A percentile compares a stretch with the other conserved stretches of the same genome.
Conservation (phyloP, 2,113 vertebrate genomes). For the Regulus satrapa region DNA sequence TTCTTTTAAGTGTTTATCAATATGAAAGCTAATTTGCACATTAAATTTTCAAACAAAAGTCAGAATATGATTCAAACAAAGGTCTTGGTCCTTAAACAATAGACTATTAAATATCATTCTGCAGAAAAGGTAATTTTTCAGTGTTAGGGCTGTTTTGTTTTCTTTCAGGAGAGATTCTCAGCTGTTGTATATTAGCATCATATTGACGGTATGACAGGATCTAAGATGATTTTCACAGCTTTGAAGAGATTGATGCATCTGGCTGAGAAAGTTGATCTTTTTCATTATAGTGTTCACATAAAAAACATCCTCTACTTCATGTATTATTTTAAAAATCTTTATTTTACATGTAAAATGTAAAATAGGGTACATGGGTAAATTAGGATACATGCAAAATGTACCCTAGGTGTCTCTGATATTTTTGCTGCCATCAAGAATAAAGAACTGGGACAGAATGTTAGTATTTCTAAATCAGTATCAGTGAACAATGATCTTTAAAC, state of each 20-base stretch:
- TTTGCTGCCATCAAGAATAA: neutral
- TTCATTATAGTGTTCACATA: neutral
- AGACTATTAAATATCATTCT: neutral
- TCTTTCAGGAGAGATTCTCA: neutral
- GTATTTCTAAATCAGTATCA: neutral
- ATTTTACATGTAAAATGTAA: neutral
- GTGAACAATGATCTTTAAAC: neutral
- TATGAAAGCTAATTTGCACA: neutral
- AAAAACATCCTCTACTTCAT: neutral
- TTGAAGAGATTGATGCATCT: neutral
- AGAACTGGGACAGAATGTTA: neutral
- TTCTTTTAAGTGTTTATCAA: neutral
- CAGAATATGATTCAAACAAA: neutral
- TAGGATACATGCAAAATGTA: too few relatives aligned
- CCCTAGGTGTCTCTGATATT: neutral
- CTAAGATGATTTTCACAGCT: neutral
- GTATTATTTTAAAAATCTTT: neutral
- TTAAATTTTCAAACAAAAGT: neutral
- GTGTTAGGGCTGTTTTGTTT: fast-evolving
- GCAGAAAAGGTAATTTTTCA: neutral
- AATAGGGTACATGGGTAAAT: too few relatives aligned
- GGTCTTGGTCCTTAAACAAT: neutral
- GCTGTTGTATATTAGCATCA: neutral
- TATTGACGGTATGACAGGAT: neutral
- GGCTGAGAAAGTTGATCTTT: neutral